phyloP scores from a whole-genome alignment of 2,797 vertebrate genomes.

The Xenentodon cancila region DNA sequence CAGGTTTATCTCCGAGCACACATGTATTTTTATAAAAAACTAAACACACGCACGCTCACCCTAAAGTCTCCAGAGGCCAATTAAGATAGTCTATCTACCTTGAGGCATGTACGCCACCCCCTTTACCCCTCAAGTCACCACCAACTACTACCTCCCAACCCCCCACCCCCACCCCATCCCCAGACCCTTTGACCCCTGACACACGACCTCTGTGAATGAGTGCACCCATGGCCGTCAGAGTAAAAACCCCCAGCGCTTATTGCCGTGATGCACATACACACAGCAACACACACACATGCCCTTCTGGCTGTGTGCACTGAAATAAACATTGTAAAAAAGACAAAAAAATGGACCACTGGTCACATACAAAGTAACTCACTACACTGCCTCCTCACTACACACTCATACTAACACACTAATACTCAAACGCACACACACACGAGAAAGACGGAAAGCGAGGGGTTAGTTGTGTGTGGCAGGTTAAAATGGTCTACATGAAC shows the following conservation, averaged over 20 bases:
- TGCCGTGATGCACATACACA: conserved; percentile 36
- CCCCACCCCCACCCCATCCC: conserved; percentile 16
- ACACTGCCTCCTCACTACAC: conserved; percentile 27
- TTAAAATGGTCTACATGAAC: conserved; percentile 61
- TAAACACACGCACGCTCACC: conserved; percentile 11
- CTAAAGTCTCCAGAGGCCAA: conserved; percentile 75
- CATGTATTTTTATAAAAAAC: too few species aligned
- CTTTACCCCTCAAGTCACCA: conserved; percentile 29
- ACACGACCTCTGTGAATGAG: conserved; percentile 85
- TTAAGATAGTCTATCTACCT: conserved; percentile 81
- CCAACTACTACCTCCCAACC: conserved; percentile 17
- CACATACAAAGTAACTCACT: conserved; percentile 45
- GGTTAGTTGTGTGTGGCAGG: conserved; percentile 62
- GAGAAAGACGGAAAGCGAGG: conserved; percentile 53
- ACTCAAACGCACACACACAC: conserved; percentile 21
- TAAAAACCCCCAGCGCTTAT: conserved; percentile 69
- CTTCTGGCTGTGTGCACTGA: conserved; percentile 51
- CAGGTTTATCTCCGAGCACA: conserved; percentile 30
- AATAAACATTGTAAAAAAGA: conserved; percentile 53
- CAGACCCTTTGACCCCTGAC: conserved; percentile 83
- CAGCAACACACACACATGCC: conserved; percentile 39
- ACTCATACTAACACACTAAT: background rate
- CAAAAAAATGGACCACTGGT: conserved; percentile 53
- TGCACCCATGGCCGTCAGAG: conserved; percentile 81
- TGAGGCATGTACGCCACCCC: conserved; percentile 52